Evolutionary conservation across 2,888 invertebrate species (phyloP).

Genomic region (Chalcis sispes): DNA sequence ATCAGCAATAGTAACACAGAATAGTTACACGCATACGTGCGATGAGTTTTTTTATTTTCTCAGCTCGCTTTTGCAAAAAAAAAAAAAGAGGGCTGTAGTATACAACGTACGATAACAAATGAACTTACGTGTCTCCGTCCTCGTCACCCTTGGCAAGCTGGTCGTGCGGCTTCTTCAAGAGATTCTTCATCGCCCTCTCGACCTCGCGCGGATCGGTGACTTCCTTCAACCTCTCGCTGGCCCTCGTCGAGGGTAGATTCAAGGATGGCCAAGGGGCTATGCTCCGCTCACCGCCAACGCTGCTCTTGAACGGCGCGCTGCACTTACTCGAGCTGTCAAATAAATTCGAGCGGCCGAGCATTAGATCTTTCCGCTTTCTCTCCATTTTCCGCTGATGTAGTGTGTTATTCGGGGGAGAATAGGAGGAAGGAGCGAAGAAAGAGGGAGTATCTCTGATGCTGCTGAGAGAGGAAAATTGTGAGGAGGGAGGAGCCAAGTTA

Average conservation of each 20-base stretch:
- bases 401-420: no score
- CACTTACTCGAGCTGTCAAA: conserved; percentile 24
- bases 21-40: no score
- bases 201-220: conserved; percentile 64
- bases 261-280: conserved; percentile 66
- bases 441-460: no score
- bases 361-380: not conserved
- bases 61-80: no score
- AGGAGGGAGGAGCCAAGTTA: no score
- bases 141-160: conserved; percentile 63
- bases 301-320: not conserved
- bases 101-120: no score
- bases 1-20: no score
- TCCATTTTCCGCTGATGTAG: no score
- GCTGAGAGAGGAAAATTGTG: no score
- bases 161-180: conserved; percentile 63
- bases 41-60: no score
- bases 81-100: no score
- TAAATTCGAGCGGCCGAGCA: not conserved
- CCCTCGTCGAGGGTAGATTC: conserved; percentile 63
- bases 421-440: no score
- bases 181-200: conserved; percentile 66
- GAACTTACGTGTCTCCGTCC: conserved; percentile 70
- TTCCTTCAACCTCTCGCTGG: conserved; percentile 65
- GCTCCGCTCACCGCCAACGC: conserved; percentile 19